Evolutionary conservation across 1,140 invertebrate species (phyloP).

Genomic region (Pollicipes pollicipes): DNA sequence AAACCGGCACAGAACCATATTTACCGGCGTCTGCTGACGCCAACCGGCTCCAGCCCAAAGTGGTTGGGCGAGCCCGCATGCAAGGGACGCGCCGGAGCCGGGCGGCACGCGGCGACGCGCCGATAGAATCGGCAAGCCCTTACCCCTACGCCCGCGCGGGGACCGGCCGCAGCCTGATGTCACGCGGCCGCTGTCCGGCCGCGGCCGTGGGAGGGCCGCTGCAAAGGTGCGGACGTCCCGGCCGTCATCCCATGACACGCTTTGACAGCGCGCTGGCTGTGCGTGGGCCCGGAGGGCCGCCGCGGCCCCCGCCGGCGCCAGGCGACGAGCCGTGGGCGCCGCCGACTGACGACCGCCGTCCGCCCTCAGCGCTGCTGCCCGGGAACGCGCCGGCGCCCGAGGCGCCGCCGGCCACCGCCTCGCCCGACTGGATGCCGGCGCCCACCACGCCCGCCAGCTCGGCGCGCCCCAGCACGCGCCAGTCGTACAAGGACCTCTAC

Average conservation of each 20-base stretch:
- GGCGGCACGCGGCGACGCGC: not conserved
- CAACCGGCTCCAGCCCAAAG: no score
- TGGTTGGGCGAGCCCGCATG: no score
- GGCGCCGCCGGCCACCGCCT: not conserved
- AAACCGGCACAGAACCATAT: not conserved
- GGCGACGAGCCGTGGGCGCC: no score
- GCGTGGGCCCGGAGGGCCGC: no score
- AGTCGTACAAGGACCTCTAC: not conserved
- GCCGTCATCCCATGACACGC: no score
- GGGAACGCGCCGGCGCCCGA: not conserved
- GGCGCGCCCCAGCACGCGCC: not conserved
- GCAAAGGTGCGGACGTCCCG: no score
- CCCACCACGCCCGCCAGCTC: not conserved
- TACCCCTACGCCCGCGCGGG: not conserved
- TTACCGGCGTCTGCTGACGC: not conserved
- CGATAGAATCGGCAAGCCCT: not conserved
- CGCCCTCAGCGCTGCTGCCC: not conserved
- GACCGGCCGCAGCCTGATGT: no score
- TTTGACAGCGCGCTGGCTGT: no score
- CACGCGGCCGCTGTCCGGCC: no score
- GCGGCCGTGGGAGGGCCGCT: no score
- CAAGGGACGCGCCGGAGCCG: not conserved
- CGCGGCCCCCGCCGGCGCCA: no score
- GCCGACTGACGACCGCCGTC: not conserved
- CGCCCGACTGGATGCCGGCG: not conserved